Evolutionary conservation across 2,797 vertebrate genomes (phyloP).

Genomic region (Darevskia mixta): DNA sequence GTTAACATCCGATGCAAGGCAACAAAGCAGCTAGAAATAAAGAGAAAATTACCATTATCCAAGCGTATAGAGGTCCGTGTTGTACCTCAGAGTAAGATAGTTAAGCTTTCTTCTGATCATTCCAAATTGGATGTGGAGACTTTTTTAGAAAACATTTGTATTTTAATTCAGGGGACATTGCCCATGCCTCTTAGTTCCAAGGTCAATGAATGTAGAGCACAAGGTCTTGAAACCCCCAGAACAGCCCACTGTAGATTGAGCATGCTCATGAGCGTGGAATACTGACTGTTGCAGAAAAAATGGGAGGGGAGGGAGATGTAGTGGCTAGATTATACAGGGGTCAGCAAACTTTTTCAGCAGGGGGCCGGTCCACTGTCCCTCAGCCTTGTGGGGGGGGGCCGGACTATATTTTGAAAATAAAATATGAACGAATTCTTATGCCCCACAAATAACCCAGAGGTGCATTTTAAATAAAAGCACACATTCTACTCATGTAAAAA

Average conservation of each 20-base stretch:
- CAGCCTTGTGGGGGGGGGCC: no score
- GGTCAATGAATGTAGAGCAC: no score
- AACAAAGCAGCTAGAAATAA: neutral
- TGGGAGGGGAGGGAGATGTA: neutral
- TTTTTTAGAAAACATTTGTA: neutral
- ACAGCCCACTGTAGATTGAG: no score
- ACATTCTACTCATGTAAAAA: no score
- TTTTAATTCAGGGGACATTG: neutral
- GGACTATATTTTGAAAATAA: no score
- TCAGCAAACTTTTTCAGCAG: no score
- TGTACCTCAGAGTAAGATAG: neutral
- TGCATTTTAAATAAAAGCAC: no score
- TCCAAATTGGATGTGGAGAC: neutral
- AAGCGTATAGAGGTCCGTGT: neutral
- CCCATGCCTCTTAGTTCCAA: neutral
- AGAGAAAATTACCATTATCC: neutral
- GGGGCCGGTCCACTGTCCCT: no score
- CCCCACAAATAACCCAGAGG: no score
- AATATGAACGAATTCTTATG: no score
- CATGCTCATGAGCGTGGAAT: neutral
- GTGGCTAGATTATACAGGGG: neutral
- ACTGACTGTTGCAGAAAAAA: neutral
- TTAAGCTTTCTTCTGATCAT: neutral
- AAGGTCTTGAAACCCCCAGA: no score
- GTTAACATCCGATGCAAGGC: constrained; percentile 19